Evolutionary conservation across 2,113 vertebrate species (phyloP).

Genomic region (Numida meleagris): DNA sequence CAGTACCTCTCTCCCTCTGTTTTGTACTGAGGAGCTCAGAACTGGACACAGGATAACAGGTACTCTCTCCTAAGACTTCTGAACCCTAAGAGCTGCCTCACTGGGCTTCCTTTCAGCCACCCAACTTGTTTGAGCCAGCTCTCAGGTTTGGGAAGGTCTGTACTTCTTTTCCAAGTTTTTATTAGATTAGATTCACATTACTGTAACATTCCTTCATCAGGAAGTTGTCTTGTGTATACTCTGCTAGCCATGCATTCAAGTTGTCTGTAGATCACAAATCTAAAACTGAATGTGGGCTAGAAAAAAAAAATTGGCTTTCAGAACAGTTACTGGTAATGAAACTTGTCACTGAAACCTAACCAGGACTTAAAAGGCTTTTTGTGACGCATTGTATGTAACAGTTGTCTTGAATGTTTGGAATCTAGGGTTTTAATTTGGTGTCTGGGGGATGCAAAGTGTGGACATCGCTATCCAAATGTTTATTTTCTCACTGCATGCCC

Average conservation of each 20-base stretch:
- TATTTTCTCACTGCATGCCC: neutral
- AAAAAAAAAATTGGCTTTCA: neutral
- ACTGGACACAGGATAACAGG: neutral
- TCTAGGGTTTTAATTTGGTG: neutral
- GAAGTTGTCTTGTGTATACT: neutral
- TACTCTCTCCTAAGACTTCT: neutral
- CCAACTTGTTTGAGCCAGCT: neutral
- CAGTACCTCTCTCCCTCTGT: neutral
- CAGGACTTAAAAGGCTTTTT: neutral
- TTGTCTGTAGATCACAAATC: neutral
- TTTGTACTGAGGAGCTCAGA: neutral
- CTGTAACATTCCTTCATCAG: neutral
- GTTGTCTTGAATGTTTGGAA: neutral
- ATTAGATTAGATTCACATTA: neutral
- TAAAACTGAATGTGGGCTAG: neutral
- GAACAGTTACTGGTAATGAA: neutral
- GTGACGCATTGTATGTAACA: neutral
- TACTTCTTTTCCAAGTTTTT: neutral
- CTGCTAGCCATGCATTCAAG: neutral
- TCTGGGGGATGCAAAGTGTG: neutral
- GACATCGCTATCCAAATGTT: neutral
- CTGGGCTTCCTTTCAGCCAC: neutral
- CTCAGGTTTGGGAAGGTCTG: neutral
- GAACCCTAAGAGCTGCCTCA: neutral
- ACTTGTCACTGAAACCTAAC: neutral